Evolutionary conservation across 2,113 vertebrate species (phyloP).

Genomic region (Apeltes quadracus): DNA sequence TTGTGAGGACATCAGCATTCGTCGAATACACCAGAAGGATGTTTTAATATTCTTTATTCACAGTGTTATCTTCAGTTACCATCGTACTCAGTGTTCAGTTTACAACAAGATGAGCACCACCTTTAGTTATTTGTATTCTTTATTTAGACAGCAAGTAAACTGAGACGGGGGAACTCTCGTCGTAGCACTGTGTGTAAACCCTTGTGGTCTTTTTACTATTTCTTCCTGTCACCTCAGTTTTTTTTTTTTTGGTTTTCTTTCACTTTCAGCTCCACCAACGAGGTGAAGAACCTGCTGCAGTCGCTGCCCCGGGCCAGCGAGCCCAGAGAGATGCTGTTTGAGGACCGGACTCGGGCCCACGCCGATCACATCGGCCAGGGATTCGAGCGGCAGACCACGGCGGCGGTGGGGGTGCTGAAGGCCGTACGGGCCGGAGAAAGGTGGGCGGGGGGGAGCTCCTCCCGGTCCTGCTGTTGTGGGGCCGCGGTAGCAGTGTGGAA

Average conservation of each 20-base stretch:
- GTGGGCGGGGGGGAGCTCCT: slow-evolving; percentile 69
- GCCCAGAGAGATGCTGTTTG: slow-evolving; percentile 96
- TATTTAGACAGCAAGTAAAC: slow-evolving; percentile 19
- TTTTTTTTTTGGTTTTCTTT: background rate
- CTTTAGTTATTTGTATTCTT: slow-evolving; percentile 24
- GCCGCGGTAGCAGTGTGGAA: background rate
- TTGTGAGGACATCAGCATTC: too few relatives aligned
- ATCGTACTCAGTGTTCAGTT: background rate
- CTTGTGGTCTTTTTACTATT: background rate
- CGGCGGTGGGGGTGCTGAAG: slow-evolving; percentile 95
- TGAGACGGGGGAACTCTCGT: slow-evolving; percentile 2
- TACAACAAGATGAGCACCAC: background rate
- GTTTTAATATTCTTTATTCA: background rate
- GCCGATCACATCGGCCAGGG: slow-evolving; percentile 98
- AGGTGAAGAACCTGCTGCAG: slow-evolving; percentile 99
- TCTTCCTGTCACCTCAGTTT: too few relatives aligned
- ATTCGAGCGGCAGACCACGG: slow-evolving; percentile 94
- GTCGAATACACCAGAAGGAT: slow-evolving; percentile 1
- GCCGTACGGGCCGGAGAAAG: slow-evolving; percentile 89
- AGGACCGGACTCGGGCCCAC: slow-evolving; percentile 94
- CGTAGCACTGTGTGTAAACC: background rate
- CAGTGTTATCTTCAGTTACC: background rate
- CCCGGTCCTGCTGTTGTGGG: background rate
- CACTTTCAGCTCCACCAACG: slow-evolving; percentile 91
- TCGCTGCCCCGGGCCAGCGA: slow-evolving; percentile 97